Evolutionary conservation across 2,113 vertebrate genomes (phyloP), one percentile per base, ranked within the genome.

Genomic region (Mesitornis unicolor): DNA sequence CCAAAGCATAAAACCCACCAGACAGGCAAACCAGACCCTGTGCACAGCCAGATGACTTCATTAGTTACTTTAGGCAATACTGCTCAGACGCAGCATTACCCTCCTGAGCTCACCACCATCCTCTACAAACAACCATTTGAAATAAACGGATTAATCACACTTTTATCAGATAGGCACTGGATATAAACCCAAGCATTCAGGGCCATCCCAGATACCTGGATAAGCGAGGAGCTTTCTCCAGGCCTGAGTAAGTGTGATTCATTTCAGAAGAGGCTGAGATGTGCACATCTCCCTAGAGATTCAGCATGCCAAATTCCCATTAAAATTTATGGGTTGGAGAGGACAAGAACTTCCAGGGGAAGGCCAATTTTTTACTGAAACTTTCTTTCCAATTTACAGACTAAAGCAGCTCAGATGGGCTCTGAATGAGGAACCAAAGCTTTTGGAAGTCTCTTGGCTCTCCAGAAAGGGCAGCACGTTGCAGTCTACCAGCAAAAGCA

Each of bases 401-500:
- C 13, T 43, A 18, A 59, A 87, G 31, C 15, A 65, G 48, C n/a
- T 82, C 0, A 0, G 54, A 33, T 3, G 2, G 38, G 68, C 15
- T 90, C 59, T 26, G 10, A 25, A 24, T 12, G 42, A 50, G 43
- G 53, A 87, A 28, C 2, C 4, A 5, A 57, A 95, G 22, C 22
- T 67, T 63, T 84, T 68, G 75, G 79, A 93, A 95, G 73, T 48
- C 22, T 50, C 29, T 56, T 3, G 18, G 80, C 51, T 71, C 40
- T 63, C 45, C 40, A 57, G 50, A 22, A 90, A 93, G 57, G 50
- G 70, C 77, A 61, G 31, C 40, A 20, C 3, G 2, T 79, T 74
- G 28, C 68, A 25, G 47, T 0, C 5, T 68, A 67, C 45, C 63
- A 8, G 47, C 45, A 40, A 29, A 75, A 82, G 47, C 36, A 71